A percentile compares a stretch with the other conserved stretches of the same genome.
Evolutionary conservation across 2,113 vertebrate species (phyloP).

Genomic region (Pedetes capensis): DNA sequence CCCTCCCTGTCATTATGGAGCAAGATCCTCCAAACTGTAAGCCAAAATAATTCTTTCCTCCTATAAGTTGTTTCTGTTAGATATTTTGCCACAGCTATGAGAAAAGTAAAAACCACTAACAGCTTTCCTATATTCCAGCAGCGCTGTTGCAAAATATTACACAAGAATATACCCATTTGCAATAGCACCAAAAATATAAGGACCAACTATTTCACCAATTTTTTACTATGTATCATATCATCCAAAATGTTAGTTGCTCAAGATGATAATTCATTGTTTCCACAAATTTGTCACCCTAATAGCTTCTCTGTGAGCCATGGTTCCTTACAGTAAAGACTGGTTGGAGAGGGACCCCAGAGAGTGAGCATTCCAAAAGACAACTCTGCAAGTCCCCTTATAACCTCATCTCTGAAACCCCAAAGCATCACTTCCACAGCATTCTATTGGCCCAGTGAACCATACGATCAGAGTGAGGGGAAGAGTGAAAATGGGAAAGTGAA

Average conservation of each 20-base stretch:
- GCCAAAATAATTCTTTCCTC: too few relatives aligned
- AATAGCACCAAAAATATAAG: neutral
- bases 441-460: neutral
- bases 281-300: neutral
- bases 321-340: neutral
- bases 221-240: neutral
- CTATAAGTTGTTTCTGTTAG: too few relatives aligned
- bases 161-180: neutral
- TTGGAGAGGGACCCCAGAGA: neutral
- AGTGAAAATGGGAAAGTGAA: neutral
- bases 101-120: too few relatives aligned
- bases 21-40: too few relatives aligned
- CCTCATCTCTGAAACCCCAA: neutral
- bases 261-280: neutral
- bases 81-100: too few relatives aligned
- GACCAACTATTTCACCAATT: neutral
- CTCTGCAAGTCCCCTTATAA: neutral
- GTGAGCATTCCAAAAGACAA: neutral
- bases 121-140: neutral
- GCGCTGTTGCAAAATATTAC: neutral
- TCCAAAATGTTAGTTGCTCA: neutral
- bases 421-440: neutral
- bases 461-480: neutral
- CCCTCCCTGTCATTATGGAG: too few relatives aligned
- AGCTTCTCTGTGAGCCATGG: neutral